phyloP scores from a whole-genome alignment of 2,888 invertebrate genomes.

The Nomada ruficornis region DNA sequence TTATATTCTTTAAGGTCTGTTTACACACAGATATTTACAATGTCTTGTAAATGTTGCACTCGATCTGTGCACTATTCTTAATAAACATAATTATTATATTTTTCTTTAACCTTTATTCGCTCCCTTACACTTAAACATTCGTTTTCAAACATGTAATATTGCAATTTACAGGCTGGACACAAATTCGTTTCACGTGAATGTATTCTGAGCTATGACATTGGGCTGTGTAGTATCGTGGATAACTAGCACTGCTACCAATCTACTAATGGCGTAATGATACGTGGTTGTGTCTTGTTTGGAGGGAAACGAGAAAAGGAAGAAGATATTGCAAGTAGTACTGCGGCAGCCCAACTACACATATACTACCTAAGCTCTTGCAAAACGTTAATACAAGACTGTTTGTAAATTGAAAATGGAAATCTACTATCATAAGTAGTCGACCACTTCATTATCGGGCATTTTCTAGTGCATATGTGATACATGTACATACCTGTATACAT shows the following conservation, averaged over 20 bases:
- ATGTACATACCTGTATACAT: too few relatives aligned
- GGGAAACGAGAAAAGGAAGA: conserved; percentile 30
- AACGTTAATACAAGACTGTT: neutral
- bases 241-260: conserved; percentile 86
- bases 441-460: too few relatives aligned
- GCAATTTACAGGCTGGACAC: conserved; percentile 86
- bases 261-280: conserved; percentile 86
- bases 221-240: conserved; percentile 86
- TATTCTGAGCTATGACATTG: conserved; percentile 86
- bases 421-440: too few relatives aligned
- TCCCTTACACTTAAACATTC: too few relatives aligned
- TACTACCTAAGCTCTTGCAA: neutral
- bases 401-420: too few relatives aligned
- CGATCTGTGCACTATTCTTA: too few relatives aligned
- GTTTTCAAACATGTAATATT: conserved; percentile 15
- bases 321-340: conserved; percentile 11
- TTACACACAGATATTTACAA: too few relatives aligned
- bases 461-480: too few relatives aligned
- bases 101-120: too few relatives aligned
- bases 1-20: too few relatives aligned
- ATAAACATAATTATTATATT: too few relatives aligned
- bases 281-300: conserved; percentile 83
- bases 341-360: conserved; percentile 15
- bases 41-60: too few relatives aligned
- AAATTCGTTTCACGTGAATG: conserved; percentile 86